Percentiles rank a stretch among this genome's conserved stretches.
These are phyloP conservation scores for Drosophila anomalata DNA, from an alignment of 2,888 invertebrate genomes.

Conservation along the genomic window DNA sequence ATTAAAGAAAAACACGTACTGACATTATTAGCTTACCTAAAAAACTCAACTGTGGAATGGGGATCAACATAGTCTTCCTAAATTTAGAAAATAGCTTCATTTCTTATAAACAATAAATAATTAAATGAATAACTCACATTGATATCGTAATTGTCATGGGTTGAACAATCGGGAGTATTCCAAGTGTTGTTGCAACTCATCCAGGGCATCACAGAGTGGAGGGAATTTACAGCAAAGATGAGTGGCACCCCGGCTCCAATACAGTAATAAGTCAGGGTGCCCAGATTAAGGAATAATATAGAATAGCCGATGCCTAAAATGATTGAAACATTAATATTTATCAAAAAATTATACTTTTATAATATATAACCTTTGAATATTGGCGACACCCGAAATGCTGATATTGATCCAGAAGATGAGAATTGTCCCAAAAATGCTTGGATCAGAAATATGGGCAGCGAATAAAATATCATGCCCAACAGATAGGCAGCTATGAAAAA, in stretches of 20 bases:
- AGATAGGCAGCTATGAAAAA: slow-evolving; percentile 77
- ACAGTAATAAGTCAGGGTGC: slow-evolving; percentile 92
- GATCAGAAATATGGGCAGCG: slow-evolving; percentile 93
- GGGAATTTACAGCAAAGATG: slow-evolving; percentile 90
- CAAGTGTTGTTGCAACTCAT: slow-evolving; percentile 90
- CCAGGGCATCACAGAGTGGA: slow-evolving; percentile 90
- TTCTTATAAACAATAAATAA: not conserved
- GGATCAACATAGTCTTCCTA: slow-evolving; percentile 64
- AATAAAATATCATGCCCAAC: slow-evolving; percentile 74
- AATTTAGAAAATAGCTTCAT: slow-evolving; percentile 35
- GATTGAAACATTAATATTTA: not conserved
- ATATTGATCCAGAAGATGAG: slow-evolving; percentile 91
- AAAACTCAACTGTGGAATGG: slow-evolving; percentile 81
- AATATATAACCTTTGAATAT: slow-evolving; percentile 91
- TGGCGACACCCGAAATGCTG: slow-evolving; percentile 92
- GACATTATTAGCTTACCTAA: slow-evolving; percentile 64
- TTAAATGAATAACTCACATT: slow-evolving; percentile 51
- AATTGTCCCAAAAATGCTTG: slow-evolving; percentile 95
- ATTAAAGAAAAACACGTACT: not conserved
- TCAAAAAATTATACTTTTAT: not conserved
- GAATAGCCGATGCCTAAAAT: slow-evolving; percentile 86
- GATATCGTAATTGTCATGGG: slow-evolving; percentile 71
- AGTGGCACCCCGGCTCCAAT: slow-evolving; percentile 93
- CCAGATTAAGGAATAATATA: slow-evolving; percentile 90
- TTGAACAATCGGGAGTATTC: slow-evolving; percentile 87